Base-by-base conservation (phyloP, 2,113 vertebrate genomes). In the Clarias batrachus region DNA sequence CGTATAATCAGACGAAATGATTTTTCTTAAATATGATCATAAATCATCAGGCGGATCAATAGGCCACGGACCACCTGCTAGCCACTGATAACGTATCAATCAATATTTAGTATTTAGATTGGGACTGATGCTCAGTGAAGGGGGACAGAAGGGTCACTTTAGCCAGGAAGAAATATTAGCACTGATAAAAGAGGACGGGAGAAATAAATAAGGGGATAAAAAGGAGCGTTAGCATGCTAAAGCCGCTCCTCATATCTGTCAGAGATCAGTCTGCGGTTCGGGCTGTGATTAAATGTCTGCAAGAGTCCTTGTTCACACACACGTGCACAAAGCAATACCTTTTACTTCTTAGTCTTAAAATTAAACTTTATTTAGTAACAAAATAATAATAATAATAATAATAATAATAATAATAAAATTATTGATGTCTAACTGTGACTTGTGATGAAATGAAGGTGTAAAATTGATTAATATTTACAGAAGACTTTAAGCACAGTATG, bases 11-110 rank as follows among this genome's bases (percentile, higher is more conserved):
- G 95, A 94, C 95, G 96, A 98, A 99, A 99, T 98, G 97, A 98
- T 99, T 99, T 98, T 99, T 97, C 96, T 97, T 98, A 98, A 99
- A 99, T 99, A 99, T 99, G 97, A 99, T 98, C 97, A 98, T 99
- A 99, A 99, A 99, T 99, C 98, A 99, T 97, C 92, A 95, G 89
- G 92, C 93, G 95, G 96, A 99, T 99, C 98, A 96, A 98, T 98
- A 95, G 95, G 95, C 95, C 94, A 95, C 93, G 87, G 93, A 94
- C 96, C 97, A 97, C 98, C 97, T 99, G 98, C 96, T 96, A 91
- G 91, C 94, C 93, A 93, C 97, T 97, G 98, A 99, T 99, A 99
- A 99, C 95, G 93, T 96, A 99, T 99, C 97, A 97, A 98, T 99
- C 98, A 99, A 99, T 99, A 99, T 97, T 97, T 98, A 98, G 97